Evolutionary conservation across 2,113 vertebrate genomes (phyloP), one percentile per base, ranked within the genome.

Genomic region (Phyllopteryx taeniolatus): DNA sequence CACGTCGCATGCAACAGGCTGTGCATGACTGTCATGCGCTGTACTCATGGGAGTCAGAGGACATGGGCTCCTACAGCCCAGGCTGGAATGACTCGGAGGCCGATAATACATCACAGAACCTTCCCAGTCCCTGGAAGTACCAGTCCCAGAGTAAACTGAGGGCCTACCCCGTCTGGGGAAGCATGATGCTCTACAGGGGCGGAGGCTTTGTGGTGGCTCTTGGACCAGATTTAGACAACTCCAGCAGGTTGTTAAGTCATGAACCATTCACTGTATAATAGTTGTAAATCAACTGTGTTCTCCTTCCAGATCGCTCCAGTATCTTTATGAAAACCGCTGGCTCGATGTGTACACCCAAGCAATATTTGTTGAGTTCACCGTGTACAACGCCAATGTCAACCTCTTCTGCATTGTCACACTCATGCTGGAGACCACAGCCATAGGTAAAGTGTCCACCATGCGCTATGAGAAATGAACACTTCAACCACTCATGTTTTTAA

Each of bases 301-400:
- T 74, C 3, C 71, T 59, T 77, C 42, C 89, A 98, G 97, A 83
- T 79, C 87, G 76, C 94, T 99, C 75, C 93, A 91, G 74, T 94
- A 96, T 76, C 93, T 98, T 57, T 93, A 95, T 85, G 90, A 95
- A 75, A 95, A 93, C 10, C 82, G 91, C 67, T 99, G 97, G 96
- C 87, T 99, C 71, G 96, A 99, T 71, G 73, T 84, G 65, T 93
- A 95, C 86, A 98, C 95, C 8, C 94, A 95, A 80, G 96, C 95
- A 0, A 83, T 96, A 79, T 97, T 99, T 88, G 92, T 95, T 69
- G 96, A 98, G 89, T 98, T 99, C 85, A 97, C 95, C 0, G 93
- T 97, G 81, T 98, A 99, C 89, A 99, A 99, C 0, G 95, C 96
- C 76, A 99, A 96, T 0, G 92, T 99, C 84, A 99, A 98, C 87